Conservation (phyloP, 2,113 vertebrate species). For the Alectura lathami region DNA sequence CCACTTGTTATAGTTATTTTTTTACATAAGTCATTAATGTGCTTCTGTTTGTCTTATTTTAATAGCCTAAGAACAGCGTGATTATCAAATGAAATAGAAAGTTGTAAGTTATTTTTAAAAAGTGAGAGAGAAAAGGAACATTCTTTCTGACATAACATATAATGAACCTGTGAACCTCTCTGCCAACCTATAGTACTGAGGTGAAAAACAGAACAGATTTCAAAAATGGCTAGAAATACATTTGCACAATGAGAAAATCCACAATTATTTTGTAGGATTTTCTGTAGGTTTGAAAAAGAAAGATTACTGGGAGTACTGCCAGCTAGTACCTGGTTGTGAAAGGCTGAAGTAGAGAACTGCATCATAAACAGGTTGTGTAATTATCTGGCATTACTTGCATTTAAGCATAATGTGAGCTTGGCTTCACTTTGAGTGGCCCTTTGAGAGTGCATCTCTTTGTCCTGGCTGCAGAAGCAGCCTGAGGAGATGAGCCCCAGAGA, state of each 20-base stretch:
- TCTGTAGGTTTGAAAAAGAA: conserved; percentile 5
- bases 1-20: neutral
- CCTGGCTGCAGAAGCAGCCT: neutral
- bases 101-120: conserved; percentile 13
- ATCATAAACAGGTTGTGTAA: conserved; percentile 39
- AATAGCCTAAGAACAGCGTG: neutral
- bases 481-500: neutral
- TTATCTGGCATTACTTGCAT: conserved; percentile 12
- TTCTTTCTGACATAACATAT: conserved; percentile 14
- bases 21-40: neutral
- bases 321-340: conserved; percentile 29
- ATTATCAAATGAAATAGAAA: conserved; percentile 28
- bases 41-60: conserved; percentile 18
- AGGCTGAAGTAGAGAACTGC: neutral
- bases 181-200: conserved; percentile 19
- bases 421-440: neutral
- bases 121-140: neutral
- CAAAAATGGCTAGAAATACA: conserved; percentile 23
- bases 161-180: conserved; percentile 54
- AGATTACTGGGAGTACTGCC: conserved; percentile 42
- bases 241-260: conserved; percentile 65
- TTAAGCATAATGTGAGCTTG: neutral
- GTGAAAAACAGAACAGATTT: conserved; percentile 41
- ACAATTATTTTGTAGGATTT: conserved; percentile 2
- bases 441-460: neutral